These are phyloP conservation scores for Hippocampus comes DNA, from an alignment of 2,113 vertebrate genomes.

Conservation along the genomic window DNA sequence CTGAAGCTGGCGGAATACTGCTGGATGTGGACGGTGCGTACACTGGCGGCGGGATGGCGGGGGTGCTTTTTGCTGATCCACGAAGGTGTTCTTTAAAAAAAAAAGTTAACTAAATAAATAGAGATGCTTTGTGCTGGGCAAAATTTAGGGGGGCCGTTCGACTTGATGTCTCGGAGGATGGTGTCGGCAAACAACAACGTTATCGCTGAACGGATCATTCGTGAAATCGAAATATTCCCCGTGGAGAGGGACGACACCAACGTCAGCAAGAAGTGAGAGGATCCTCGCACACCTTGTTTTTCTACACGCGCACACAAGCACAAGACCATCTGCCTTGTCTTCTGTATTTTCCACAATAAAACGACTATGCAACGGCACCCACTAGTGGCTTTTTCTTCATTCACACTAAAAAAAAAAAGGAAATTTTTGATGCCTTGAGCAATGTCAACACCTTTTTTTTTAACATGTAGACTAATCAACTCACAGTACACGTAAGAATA, in stretches of 20 bases:
- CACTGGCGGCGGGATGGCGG: neutral
- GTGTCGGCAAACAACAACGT: conserved; percentile 77
- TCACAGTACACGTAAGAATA: too few relatives aligned
- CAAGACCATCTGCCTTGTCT: neutral
- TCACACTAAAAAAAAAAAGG: neutral
- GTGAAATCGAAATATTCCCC: conserved; percentile 80
- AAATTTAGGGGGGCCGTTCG: conserved; percentile 79
- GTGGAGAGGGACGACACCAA: conserved; percentile 76
- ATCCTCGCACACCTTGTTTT: neutral
- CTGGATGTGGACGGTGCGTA: conserved; percentile 79
- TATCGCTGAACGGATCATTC: conserved; percentile 80
- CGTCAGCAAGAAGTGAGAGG: conserved; percentile 13
- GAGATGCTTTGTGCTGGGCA: conserved; percentile 14
- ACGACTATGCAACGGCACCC: neutral
- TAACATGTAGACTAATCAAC: too few relatives aligned
- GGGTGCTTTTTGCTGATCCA: too few relatives aligned
- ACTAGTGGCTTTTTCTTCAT: neutral
- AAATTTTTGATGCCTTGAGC: too few relatives aligned
- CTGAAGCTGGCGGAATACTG: conserved; percentile 83
- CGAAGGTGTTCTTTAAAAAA: too few relatives aligned
- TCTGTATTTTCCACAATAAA: conserved; percentile 33
- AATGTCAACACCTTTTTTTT: too few relatives aligned
- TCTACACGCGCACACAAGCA: neutral
- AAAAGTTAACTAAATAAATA: neutral
- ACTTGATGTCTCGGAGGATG: conserved; percentile 89